Conservation (phyloP, 1,140 invertebrate genomes). For the Euura saliciscinereae region DNA sequence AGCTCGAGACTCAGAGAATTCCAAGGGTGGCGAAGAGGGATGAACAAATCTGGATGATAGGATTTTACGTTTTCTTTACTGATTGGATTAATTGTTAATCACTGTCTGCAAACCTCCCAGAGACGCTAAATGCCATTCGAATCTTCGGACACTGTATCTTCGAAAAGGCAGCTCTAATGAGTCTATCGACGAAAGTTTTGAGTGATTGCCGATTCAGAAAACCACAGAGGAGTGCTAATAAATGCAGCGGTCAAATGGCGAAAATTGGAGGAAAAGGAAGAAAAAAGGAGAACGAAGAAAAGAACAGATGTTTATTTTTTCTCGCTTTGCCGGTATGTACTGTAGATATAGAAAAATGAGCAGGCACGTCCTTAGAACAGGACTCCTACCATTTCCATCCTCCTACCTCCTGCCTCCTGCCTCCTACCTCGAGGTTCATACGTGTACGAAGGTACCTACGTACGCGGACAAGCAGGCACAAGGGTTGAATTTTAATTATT, state of each 20-base stretch:
- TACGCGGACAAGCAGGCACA: conserved; percentile 47
- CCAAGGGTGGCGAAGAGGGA: neutral
- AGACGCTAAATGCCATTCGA: neutral
- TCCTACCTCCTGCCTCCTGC: neutral
- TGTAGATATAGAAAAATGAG: neutral
- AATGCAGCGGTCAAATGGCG: neutral
- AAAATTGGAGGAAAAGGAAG: neutral
- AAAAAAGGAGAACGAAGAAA: neutral
- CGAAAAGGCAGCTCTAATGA: too few relatives aligned
- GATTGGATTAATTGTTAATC: conserved; percentile 7
- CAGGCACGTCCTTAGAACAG: conserved; percentile 1
- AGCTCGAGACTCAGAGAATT: neutral
- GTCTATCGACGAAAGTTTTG: too few relatives aligned
- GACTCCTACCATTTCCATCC: neutral
- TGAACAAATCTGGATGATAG: conserved; percentile 5
- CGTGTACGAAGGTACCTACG: conserved; percentile 17
- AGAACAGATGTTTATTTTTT: neutral
- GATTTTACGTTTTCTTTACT: conserved; percentile 5
- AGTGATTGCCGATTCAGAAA: neutral
- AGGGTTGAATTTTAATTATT: conserved; percentile 63
- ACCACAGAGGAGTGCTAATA: neutral
- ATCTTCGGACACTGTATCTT: too few relatives aligned
- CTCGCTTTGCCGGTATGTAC: neutral
- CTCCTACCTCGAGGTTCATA: conserved; percentile 4
- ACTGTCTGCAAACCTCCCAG: neutral